Base-by-base conservation (phyloP, 2,113 vertebrate species). In the Gadus chalcogrammus region DNA sequence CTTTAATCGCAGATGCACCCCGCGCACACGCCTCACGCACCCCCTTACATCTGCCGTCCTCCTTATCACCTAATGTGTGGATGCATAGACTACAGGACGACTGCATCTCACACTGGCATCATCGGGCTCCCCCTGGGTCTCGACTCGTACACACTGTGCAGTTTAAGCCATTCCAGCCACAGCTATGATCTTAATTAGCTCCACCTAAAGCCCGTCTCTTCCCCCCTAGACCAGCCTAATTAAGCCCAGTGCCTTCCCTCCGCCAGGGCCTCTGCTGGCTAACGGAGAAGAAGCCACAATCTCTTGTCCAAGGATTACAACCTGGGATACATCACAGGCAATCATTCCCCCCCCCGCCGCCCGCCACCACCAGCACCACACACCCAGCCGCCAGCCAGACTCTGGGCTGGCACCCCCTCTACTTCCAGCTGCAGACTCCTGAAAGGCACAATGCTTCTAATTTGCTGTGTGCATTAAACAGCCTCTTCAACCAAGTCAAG, bases 141-240 rank as follows among this genome's bases (percentile, higher is more conserved):
- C 70, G 80, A 84, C 84, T 90, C 76, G 62, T 84, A 85, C 88
- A 42, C 84, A 75, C 88, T 70, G 70, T 81, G 77, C 80, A 89
- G 84, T 93, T 91, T 90, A 93, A 92, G 89, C 83, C 85, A 89
- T 90, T 91, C 88, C 84, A 92, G 84, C 82, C 83, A 75, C 73
- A 75, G 87, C 89, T 92, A 92, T 91, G 90, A 92, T 88, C 91
- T 89, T 92, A 92, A 93, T 92, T 92, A 91, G 87, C 88, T 89
- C 85, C 85, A 93, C 91, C 89, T 91, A 88, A 90, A 91, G 87
- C 89, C 83, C 72, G 77, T 89, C 88, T 87, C 86, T 89, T 85
- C 82, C 38, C 38, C 38, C 82, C 87, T 83, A 87, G 85, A 89
- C 89, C 85, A 82, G 80, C 85, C 88, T 91, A 90, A 93, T 93